phyloP scores from a whole-genome alignment of 2,113 vertebrate genomes.

The Cololabis saira region DNA sequence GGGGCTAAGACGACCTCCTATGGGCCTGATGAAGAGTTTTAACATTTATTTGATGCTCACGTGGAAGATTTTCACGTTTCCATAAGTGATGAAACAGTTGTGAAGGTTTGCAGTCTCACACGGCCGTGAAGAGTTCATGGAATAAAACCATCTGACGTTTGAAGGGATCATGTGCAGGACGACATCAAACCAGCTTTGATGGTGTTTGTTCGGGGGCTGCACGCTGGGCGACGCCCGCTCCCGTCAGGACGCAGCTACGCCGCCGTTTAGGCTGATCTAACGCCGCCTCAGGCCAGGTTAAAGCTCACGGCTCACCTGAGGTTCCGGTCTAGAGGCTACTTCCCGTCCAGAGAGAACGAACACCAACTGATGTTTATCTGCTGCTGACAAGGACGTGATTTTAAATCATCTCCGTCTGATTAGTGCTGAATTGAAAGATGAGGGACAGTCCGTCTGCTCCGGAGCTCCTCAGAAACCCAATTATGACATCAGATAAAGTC shows the following conservation, averaged over 20 bases:
- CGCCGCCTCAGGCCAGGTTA: too few species aligned
- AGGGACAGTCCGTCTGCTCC: not conserved
- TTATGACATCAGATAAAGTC: too few species aligned
- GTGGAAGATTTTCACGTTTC: too few species aligned
- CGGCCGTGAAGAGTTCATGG: slow-evolving; percentile 7
- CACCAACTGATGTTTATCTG: slow-evolving; percentile 6
- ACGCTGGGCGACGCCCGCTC: slow-evolving; percentile 22
- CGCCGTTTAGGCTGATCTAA: too few species aligned
- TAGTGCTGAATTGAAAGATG: not conserved
- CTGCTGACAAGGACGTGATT: not conserved
- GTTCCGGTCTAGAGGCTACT: too few species aligned
- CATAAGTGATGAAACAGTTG: too few species aligned
- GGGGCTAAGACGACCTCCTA: too few species aligned
- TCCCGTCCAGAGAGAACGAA: slow-evolving; percentile 14
- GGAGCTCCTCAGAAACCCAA: not conserved
- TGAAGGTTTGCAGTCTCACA: slow-evolving; percentile 13
- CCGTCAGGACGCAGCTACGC: slow-evolving; percentile 35
- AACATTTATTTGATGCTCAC: too few species aligned
- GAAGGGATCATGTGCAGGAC: slow-evolving; percentile 24
- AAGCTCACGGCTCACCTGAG: too few species aligned
- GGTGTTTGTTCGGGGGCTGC: slow-evolving; percentile 30
- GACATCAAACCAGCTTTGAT: slow-evolving; percentile 32
- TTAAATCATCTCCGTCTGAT: slow-evolving; percentile 7
- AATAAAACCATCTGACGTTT: slow-evolving; percentile 23
- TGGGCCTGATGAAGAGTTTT: too few species aligned